Conservation (phyloP, 1,140 invertebrate genomes). For the Copidosoma floridanum region DNA sequence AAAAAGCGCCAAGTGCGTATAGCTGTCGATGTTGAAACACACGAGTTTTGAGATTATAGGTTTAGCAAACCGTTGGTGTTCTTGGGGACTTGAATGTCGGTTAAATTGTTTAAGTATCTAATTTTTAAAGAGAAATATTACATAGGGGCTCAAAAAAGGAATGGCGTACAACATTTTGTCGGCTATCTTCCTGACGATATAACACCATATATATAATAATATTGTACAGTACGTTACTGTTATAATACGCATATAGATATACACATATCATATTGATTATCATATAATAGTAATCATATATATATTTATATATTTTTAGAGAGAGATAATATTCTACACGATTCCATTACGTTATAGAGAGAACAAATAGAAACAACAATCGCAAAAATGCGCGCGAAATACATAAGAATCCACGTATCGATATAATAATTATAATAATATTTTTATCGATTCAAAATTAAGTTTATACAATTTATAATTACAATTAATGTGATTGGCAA, state of each 20-base stretch:
- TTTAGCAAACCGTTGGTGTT: too few relatives aligned
- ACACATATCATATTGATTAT: conserved; percentile 30
- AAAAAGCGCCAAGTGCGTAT: too few relatives aligned
- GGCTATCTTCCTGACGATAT: not conserved
- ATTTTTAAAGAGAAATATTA: not conserved
- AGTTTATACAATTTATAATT: conserved; percentile 35
- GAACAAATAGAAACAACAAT: conserved; percentile 33
- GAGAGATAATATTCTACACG: conserved; percentile 26
- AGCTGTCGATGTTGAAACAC: too few relatives aligned
- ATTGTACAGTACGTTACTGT: conserved; percentile 16
- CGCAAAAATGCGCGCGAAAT: conserved; percentile 31
- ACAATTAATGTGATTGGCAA: conserved; percentile 47
- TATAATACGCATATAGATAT: conserved; percentile 26
- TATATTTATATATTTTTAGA: conserved; percentile 18
- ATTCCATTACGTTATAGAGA: conserved; percentile 27
- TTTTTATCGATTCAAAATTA: conserved; percentile 37
- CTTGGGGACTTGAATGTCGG: too few relatives aligned
- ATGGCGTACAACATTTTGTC: conserved; percentile 6
- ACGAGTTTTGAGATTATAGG: too few relatives aligned
- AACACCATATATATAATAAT: conserved; percentile 22
- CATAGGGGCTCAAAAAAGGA: too few relatives aligned
- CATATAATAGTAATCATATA: conserved; percentile 19
- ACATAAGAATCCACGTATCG: conserved; percentile 25
- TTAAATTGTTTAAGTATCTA: not conserved
- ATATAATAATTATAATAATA: too few relatives aligned